Evolutionary conservation across 2,113 vertebrate species (phyloP).

Genomic region (Ovibos moschatus): DNA sequence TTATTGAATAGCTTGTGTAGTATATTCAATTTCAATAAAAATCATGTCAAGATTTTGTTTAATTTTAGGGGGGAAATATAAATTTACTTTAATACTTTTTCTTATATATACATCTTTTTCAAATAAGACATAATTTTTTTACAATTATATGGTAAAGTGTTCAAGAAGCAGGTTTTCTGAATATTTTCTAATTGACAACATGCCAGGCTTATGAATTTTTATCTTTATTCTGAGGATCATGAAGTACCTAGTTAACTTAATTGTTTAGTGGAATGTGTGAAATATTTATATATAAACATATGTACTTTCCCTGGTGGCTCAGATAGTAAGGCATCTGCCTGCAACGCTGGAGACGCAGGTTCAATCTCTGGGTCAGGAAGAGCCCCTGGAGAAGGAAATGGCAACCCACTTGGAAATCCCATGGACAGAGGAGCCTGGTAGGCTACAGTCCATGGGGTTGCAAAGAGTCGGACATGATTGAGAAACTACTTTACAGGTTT

Average conservation of each 20-base stretch:
- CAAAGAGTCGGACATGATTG: too few species aligned
- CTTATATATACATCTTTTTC: background rate
- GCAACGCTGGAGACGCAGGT: too few species aligned
- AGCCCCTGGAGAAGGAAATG: too few species aligned
- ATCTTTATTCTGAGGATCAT: background rate
- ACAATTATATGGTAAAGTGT: background rate
- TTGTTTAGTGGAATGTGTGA: background rate
- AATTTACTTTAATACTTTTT: background rate
- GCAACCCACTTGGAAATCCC: too few species aligned
- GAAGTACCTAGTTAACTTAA: background rate
- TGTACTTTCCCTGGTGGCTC: background rate
- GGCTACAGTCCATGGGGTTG: too few species aligned
- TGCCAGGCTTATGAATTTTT: background rate
- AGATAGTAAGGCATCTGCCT: too few species aligned
- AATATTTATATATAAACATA: background rate
- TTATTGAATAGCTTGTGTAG: background rate
- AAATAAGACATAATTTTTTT: background rate
- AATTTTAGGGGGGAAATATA: background rate
- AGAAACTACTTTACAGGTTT: too few species aligned
- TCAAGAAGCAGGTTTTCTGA: background rate
- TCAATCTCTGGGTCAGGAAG: too few species aligned
- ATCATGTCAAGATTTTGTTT: background rate
- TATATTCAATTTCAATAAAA: constrained; percentile 4
- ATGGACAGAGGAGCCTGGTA: too few species aligned
- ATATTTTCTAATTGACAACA: background rate